Percentiles rank a stretch among this genome's conserved stretches.
phyloP scores from a whole-genome alignment of 2,113 vertebrate genomes.

The Tympanuchus pallidicinctus region DNA sequence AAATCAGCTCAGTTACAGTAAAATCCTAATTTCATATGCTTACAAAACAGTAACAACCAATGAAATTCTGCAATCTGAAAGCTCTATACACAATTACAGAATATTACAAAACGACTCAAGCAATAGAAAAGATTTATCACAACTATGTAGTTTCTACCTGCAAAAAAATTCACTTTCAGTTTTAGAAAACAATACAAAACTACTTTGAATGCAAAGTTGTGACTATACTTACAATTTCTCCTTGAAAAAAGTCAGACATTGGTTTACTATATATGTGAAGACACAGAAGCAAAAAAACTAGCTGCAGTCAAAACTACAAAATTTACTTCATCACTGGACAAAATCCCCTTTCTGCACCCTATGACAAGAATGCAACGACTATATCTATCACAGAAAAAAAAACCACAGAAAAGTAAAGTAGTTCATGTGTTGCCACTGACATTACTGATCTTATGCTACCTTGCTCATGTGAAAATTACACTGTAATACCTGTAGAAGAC shows the following conservation, averaged over 20 bases:
- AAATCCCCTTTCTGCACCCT: neutral
- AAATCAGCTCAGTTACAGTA: conserved; percentile 37
- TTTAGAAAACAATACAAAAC: neutral
- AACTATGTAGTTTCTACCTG: neutral
- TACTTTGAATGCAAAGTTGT: neutral
- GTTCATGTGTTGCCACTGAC: neutral
- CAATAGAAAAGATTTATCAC: neutral
- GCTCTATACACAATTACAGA: neutral
- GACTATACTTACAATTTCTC: neutral
- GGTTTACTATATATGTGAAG: neutral
- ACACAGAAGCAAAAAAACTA: neutral
- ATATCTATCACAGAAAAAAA: neutral
- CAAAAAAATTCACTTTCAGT: neutral
- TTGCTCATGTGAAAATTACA: neutral
- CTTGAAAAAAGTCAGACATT: rapidly evolving
- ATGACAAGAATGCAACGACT: neutral
- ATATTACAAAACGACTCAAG: neutral
- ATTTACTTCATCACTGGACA: neutral
- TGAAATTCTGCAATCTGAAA: neutral
- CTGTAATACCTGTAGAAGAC: neutral
- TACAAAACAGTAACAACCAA: neutral
- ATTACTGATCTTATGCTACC: neutral
- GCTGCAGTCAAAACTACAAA: neutral
- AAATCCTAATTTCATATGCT: neutral
- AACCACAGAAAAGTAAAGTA: neutral